Percentiles rank a stretch among this genome's conserved stretches.
Conservation (phyloP, 30 jellyfish, hydroid and myxozoan genomes). For the Sanderia malayensis region DNA sequence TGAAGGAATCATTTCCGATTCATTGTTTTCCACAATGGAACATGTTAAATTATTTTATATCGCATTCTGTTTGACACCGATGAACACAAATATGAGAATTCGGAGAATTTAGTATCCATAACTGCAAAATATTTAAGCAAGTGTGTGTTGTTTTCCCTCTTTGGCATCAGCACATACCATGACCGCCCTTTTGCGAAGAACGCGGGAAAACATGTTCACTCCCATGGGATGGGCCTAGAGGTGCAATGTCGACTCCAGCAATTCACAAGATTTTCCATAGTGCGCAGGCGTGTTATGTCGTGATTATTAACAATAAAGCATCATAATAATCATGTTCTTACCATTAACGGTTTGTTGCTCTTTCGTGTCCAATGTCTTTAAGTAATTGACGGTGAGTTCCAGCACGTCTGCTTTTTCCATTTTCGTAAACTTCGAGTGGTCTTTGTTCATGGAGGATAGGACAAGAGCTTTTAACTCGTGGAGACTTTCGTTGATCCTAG, state of each 20-base stretch:
- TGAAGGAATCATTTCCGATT: not conserved
- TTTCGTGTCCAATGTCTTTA: slow-evolving; percentile 35
- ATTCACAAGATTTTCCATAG: no score
- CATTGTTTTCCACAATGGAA: not conserved
- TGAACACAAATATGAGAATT: not conserved
- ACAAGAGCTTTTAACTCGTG: slow-evolving; percentile 68
- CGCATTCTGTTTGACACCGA: not conserved
- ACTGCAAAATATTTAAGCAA: not conserved
- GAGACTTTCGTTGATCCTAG: slow-evolving; percentile 79
- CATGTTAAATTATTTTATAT: no score
- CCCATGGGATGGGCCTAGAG: no score
- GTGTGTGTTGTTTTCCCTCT: no score
- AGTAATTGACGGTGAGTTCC: slow-evolving; percentile 71
- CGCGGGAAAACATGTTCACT: no score
- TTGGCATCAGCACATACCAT: no score
- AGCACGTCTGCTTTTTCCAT: slow-evolving; percentile 84
- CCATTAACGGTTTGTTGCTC: slow-evolving; percentile 53
- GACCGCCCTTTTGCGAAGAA: no score
- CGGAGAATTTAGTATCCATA: not conserved
- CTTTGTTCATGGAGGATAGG: slow-evolving; percentile 64
- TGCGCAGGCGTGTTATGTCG: no score
- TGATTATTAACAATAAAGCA: no score
- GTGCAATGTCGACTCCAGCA: no score
- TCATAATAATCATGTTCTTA: slow-evolving; percentile 15
- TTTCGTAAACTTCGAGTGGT: slow-evolving; percentile 62